Evolutionary conservation across 2,888 invertebrate species (phyloP).

Genomic region (Aporophyla lueneburgensis): DNA sequence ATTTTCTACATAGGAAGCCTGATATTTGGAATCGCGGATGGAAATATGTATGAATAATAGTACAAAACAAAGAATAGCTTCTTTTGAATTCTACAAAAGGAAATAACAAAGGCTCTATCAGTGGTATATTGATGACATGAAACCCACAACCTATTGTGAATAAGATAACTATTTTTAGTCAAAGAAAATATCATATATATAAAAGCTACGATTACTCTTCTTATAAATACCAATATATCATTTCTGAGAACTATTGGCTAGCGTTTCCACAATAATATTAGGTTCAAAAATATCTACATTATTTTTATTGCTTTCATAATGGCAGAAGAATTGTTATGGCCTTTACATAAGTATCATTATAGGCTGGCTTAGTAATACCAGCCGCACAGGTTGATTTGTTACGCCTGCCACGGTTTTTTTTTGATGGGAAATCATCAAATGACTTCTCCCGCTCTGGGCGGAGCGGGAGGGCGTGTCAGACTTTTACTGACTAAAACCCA

Average conservation of each 20-base stretch:
- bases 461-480: too few species aligned
- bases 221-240: constrained; percentile 26
- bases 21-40: not conserved
- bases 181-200: not conserved
- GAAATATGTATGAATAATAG: not conserved
- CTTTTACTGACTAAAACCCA: too few species aligned
- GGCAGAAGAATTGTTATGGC: constrained; percentile 8
- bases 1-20: not conserved
- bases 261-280: constrained; percentile 8
- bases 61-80: not conserved
- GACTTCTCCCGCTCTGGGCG: too few species aligned
- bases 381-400: too few species aligned
- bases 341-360: not conserved
- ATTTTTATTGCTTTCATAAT: constrained; percentile 22
- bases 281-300: constrained; percentile 24
- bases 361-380: too few species aligned
- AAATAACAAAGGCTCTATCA: constrained; percentile 6
- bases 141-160: constrained; percentile 3
- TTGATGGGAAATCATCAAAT: too few species aligned
- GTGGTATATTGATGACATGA: not conserved
- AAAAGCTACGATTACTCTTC: not conserved
- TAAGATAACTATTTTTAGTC: constrained; percentile 14
- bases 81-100: not conserved
- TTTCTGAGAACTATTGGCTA: constrained; percentile 6
- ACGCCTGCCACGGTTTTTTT: too few species aligned